Conservation (phyloP, 2,797 vertebrate genomes). For the Artibeus jamaicensis region DNA sequence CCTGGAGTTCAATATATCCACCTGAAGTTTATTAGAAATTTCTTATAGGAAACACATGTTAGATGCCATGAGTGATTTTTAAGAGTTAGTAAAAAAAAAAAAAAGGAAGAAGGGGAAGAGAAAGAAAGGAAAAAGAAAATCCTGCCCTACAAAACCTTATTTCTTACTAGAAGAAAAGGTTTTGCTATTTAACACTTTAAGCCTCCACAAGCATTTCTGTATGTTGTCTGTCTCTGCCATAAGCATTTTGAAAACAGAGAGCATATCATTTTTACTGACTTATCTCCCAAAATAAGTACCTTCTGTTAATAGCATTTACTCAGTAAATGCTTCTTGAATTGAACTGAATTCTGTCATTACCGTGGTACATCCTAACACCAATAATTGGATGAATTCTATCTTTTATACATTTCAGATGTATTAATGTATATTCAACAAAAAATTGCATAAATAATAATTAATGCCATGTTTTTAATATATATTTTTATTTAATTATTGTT, state of each 20-base stretch:
- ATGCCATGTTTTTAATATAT: no score
- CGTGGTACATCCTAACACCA: not conserved
- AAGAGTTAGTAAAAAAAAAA: not conserved
- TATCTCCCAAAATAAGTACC: not conserved
- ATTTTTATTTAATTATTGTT: no score
- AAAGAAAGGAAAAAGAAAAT: not conserved
- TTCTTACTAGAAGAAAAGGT: not conserved
- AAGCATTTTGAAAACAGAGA: not conserved
- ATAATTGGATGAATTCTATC: not conserved
- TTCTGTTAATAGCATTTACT: constrained; percentile 14
- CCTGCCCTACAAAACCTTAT: not conserved
- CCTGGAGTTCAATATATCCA: not conserved
- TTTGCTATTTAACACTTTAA: not conserved
- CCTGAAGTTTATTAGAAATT: constrained; percentile 4
- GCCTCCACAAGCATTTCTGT: not conserved
- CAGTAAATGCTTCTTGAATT: not conserved
- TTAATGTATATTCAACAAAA: not conserved
- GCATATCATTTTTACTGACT: not conserved
- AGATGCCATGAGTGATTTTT: constrained; percentile 20
- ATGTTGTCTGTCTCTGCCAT: not conserved
- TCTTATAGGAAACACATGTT: not conserved
- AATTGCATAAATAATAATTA: not conserved
- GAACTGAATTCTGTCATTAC: not conserved
- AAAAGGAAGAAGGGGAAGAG: not conserved
- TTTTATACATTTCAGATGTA: not conserved